Base-by-base conservation (phyloP, 2,888 invertebrate genomes). In the Ectobius pallidus region DNA sequence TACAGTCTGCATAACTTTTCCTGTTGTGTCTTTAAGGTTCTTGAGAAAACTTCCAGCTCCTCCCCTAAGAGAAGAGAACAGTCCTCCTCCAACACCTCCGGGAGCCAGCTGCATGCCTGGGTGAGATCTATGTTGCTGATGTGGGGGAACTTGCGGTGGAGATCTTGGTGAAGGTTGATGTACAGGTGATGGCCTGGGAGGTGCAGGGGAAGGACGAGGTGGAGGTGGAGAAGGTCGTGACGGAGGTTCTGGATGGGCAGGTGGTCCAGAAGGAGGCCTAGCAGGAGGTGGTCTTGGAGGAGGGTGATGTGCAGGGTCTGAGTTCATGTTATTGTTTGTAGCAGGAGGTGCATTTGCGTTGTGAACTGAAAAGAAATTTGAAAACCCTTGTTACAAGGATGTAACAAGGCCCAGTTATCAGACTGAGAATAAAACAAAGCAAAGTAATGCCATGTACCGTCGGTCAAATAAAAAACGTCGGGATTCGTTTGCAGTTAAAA, bases 1-100 rank as follows among this genome's bases (percentile, higher is more conserved):
- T 77, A 98, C 95, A 44, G 96, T 95, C 82, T 97, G 96, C 92
- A 98, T 97, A 52, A 99, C 96, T 86, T 97, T 97, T 44, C 92
- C 92, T 22, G 97, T 96, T 0, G 97, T 97, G 80, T 98, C 98
- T 82, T 96, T 97, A 32, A 99, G 85, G 81, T 97, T 97, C 80
- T 96, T 96, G 74, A 98, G 86, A 79, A 97, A 91, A 80, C 91
- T 96, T 1, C 97, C 96, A 25, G 97, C 97, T 67, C 97, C 96
- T 27, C 97, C 97, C 81, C 91, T 92, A 39, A 98, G 86, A 0
- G 96, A 95, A 2, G 94, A 92, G 84, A 95, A 93, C 27, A 95
- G 82, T 30, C 94, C 92, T 16, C 89, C 86, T 0, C 79, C 32
- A 61, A 72, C 42, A 7, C 42, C 34, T 25, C 25, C 55, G 32